These are phyloP conservation scores for Conus betulinus DNA, from an alignment of 1,140 invertebrate genomes.

Conservation along the genomic window DNA sequence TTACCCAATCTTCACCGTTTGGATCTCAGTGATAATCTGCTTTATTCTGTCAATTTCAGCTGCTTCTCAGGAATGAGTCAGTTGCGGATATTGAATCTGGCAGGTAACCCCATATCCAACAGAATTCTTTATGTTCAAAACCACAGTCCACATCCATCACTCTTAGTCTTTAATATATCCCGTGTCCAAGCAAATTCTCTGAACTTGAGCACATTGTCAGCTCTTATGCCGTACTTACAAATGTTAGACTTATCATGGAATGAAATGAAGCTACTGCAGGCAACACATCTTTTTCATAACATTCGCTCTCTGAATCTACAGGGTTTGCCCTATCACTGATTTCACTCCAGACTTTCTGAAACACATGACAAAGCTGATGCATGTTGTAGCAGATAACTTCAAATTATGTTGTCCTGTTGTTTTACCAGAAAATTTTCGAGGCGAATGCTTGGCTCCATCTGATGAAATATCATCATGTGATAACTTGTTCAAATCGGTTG, in stretches of 20 bases:
- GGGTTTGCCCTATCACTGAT: neutral
- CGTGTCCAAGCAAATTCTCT: neutral
- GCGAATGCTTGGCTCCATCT: neutral
- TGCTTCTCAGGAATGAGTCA: neutral
- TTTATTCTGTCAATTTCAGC: neutral
- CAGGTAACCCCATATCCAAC: neutral
- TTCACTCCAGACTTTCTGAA: neutral
- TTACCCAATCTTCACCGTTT: slow-evolving; percentile 34
- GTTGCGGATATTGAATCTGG: neutral
- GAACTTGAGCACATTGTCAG: neutral
- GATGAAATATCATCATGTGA: slow-evolving; percentile 14
- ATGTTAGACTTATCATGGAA: neutral
- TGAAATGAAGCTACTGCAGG: neutral
- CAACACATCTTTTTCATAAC: neutral
- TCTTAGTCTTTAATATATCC: neutral
- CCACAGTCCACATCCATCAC: neutral
- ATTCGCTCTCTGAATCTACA: neutral
- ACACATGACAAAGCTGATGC: neutral
- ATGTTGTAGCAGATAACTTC: neutral
- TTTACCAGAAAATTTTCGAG: neutral
- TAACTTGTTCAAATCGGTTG: neutral
- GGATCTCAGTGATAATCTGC: slow-evolving; percentile 25
- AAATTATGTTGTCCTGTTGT: neutral
- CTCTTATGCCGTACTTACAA: neutral
- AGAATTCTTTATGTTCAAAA: neutral